phyloP scores from a whole-genome alignment of 1,140 invertebrate genomes.

The Palaemon carinicauda region DNA sequence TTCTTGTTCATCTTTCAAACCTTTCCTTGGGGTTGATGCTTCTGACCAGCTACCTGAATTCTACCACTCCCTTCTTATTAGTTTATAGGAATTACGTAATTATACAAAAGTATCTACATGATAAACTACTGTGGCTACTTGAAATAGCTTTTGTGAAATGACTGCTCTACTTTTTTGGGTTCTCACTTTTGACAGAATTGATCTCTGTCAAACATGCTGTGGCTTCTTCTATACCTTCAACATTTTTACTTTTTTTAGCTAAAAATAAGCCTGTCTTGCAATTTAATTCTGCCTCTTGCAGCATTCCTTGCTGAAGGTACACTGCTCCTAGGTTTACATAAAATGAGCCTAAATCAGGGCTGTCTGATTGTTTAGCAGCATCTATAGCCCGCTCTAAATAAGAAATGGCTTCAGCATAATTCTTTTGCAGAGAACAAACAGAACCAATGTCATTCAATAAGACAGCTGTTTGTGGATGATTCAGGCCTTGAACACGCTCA shows the following conservation, averaged over 20 bases:
- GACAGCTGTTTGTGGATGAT: conserved; percentile 77
- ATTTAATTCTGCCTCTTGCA: conserved; percentile 74
- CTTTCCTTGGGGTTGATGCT: too few relatives aligned
- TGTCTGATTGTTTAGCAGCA: conserved; percentile 72
- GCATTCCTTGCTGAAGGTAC: conserved; percentile 76
- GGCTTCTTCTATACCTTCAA: conserved; percentile 74
- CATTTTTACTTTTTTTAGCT: conserved; percentile 73
- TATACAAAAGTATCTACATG: too few relatives aligned
- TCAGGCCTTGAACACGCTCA: conserved; percentile 72
- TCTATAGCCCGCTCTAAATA: conserved; percentile 78
- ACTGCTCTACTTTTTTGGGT: not conserved
- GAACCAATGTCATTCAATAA: conserved; percentile 87
- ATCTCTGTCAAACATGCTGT: conserved; percentile 70
- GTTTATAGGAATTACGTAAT: too few relatives aligned
- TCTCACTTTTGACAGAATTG: conserved; percentile 32
- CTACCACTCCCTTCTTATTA: too few relatives aligned
- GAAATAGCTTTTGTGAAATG: not conserved
- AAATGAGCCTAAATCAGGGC: conserved; percentile 75
- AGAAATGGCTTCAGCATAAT: conserved; percentile 75
- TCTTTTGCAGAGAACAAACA: conserved; percentile 73
- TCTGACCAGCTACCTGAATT: too few relatives aligned
- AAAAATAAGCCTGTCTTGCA: conserved; percentile 78
- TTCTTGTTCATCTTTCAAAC: too few relatives aligned
- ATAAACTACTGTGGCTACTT: too few relatives aligned
- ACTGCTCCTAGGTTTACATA: conserved; percentile 85